Evolutionary conservation across 2,797 vertebrate species (phyloP), one percentile per base, ranked within the genome.

Genomic region (Aplochiton taeniatus): DNA sequence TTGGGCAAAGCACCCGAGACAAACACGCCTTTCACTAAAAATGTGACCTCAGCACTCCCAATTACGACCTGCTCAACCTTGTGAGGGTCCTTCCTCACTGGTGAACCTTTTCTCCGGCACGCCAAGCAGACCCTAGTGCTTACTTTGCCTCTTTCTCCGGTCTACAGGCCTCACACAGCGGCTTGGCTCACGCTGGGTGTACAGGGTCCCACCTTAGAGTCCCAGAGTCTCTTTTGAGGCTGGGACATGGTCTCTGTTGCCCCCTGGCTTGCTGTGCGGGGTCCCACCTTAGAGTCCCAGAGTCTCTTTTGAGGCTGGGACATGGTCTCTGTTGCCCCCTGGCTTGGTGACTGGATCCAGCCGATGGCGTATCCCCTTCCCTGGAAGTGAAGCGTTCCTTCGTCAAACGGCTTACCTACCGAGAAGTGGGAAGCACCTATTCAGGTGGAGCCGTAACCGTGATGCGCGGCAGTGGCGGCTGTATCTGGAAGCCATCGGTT

Each of bases 341-440:
- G 31, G 31, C 31, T 31, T 2, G 31, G 3, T 31, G 11, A n/a
- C n/a, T n/a, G n/a, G n/a, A n/a, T n/a, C n/a, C n/a, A n/a, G n/a
- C n/a, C n/a, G n/a, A n/a, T n/a, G n/a, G n/a, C n/a, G n/a, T n/a
- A n/a, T n/a, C n/a, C n/a, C n/a, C n/a, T n/a, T n/a, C n/a, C n/a
- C n/a, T n/a, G n/a, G n/a, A n/a, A n/a, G n/a, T n/a, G n/a, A n/a
- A n/a, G n/a, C n/a, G n/a, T n/a, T n/a, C n/a, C n/a, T n/a, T n/a
- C n/a, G n/a, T n/a, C n/a, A n/a, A n/a, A n/a, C 82, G 82, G 79
- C 79, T 84, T 76, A 83, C 69, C 74, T 72, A 65, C 69, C 45
- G 61, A 83, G 48, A 87, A 88, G 89, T 91, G 93, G 93, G 94
- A 95, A 95, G 90, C 90, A 94, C 93, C 89, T 89, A 78, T 89